Evolutionary conservation across 2,113 vertebrate genomes (phyloP).

Genomic region (Microtus ochrogaster): DNA sequence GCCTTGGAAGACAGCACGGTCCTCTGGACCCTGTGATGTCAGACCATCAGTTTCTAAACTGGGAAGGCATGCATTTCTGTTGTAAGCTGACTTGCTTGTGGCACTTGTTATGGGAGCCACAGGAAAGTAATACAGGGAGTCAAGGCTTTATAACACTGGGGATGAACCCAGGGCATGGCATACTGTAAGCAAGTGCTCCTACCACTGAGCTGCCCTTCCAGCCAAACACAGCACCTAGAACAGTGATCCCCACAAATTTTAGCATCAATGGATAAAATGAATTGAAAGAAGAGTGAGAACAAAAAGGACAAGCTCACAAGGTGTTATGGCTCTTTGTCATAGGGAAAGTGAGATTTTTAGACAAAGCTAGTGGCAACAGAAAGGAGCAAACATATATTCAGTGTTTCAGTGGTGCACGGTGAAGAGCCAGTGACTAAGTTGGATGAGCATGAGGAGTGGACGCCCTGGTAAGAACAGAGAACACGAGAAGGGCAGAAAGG

Average conservation of each 20-base stretch:
- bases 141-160: neutral
- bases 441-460: neutral
- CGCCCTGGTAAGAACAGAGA: neutral
- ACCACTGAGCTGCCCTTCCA: neutral
- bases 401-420: neutral
- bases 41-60: neutral
- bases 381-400: neutral
- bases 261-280: neutral
- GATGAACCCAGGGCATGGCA: neutral
- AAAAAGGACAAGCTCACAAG: neutral
- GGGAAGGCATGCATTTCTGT: neutral
- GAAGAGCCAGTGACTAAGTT: neutral
- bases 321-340: neutral
- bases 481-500: neutral
- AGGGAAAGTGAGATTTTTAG: neutral
- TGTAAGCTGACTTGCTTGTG: neutral
- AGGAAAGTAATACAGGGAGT: neutral
- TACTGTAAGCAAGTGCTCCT: too few relatives aligned
- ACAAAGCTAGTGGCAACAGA: neutral
- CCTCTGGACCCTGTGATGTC: neutral
- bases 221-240: neutral
- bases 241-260: neutral
- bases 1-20: fast-evolving
- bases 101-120: neutral
- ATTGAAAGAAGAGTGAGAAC: neutral